A percentile compares a stretch with the other conserved stretches of the same genome.
Evolutionary conservation across 1,140 invertebrate species (phyloP).

Genomic region (Eriocheir sinensis): DNA sequence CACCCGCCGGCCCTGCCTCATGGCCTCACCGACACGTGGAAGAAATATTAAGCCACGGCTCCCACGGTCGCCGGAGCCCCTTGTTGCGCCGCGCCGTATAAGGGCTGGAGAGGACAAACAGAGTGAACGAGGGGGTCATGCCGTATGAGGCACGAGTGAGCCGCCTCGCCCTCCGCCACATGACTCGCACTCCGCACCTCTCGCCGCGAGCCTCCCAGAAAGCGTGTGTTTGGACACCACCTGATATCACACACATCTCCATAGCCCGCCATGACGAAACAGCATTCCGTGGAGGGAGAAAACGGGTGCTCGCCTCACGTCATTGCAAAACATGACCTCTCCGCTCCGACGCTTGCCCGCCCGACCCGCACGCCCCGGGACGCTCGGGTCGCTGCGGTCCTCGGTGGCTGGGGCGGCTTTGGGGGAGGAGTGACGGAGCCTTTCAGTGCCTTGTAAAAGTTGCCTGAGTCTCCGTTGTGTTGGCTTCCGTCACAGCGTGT

Average conservation of each 20-base stretch:
- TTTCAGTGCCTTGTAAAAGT: background rate
- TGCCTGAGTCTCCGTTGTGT: background rate
- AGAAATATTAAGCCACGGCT: background rate
- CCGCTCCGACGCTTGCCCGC: background rate
- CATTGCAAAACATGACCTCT: background rate
- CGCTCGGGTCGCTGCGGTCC: background rate
- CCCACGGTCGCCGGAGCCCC: background rate
- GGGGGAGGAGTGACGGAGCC: no score
- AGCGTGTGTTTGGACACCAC: background rate
- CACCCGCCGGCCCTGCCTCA: background rate
- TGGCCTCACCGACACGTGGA: background rate
- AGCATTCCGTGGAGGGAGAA: background rate
- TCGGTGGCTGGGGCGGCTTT: background rate
- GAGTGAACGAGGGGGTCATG: conserved; percentile 20
- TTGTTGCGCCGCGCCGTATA: conserved; percentile 18
- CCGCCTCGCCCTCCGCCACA: background rate
- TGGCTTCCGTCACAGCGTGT: background rate
- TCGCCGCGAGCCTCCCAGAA: background rate
- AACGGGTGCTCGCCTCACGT: background rate
- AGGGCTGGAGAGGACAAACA: conserved; percentile 36
- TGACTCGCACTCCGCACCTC: background rate
- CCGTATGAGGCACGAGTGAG: conserved; percentile 11
- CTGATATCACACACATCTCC: background rate
- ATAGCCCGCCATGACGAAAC: background rate
- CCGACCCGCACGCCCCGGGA: background rate